These are phyloP conservation scores for Cyclophora punctaria DNA, from an alignment of 2,888 invertebrate species.

Conservation along the genomic window DNA sequence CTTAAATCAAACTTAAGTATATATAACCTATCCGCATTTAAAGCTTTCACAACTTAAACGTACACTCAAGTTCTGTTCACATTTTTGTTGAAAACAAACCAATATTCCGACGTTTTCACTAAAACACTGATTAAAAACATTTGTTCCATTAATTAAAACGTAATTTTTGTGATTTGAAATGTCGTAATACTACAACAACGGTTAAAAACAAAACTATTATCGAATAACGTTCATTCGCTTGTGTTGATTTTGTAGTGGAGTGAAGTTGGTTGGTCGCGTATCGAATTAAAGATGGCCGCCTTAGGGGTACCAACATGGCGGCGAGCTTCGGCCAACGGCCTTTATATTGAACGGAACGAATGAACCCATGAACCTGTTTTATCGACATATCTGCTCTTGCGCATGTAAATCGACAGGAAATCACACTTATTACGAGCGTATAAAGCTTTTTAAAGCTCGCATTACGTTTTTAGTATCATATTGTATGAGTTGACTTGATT, in stretches of 20 bases:
- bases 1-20: too few species aligned
- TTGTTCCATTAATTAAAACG: conserved; percentile 43
- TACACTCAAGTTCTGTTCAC: conserved; percentile 2
- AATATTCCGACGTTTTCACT: conserved; percentile 15
- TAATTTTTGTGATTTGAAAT: conserved; percentile 8
- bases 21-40: conserved; percentile 46
- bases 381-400: conserved; percentile 25
- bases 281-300: conserved; percentile 14
- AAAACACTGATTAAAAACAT: conserved; percentile 15
- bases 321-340: conserved; percentile 50
- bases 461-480: conserved; percentile 1
- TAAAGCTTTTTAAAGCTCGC: too few species aligned
- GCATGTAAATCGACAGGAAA: conserved; percentile 16
- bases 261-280: conserved; percentile 41
- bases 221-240: conserved; percentile 51
- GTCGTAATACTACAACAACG: conserved; percentile 22
- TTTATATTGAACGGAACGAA: conserved; percentile 47
- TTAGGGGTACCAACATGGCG: conserved; percentile 26
- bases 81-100: conserved; percentile 14
- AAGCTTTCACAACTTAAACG: conserved; percentile 36
- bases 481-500: too few species aligned
- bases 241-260: conserved; percentile 42
- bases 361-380: conserved; percentile 47
- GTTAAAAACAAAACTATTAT: conserved; percentile 57
- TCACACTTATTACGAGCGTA: too few species aligned